A percentile compares a stretch with the other conserved stretches of the same genome.
Conservation (phyloP, 2,888 invertebrate species). For the Lasioglossum villosulum region DNA sequence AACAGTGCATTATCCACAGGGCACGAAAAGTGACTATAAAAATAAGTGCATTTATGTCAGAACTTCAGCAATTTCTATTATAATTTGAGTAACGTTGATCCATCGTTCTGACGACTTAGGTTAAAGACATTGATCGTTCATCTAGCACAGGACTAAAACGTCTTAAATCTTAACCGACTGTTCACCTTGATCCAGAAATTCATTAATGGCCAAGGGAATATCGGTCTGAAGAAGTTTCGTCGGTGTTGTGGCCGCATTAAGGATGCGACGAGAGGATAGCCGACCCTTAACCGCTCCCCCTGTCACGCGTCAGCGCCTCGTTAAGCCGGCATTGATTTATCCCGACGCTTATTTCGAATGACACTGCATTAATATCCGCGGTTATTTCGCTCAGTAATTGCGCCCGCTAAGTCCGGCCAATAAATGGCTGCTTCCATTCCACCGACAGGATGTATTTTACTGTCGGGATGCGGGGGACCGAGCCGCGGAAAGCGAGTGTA, state of each 20-base stretch:
- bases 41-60: too few species aligned
- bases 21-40: too few species aligned
- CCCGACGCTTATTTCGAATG: conserved; percentile 40
- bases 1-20: too few species aligned
- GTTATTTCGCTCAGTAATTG: conserved; percentile 43
- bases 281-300: conserved; percentile 22
- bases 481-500: not conserved
- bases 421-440: conserved; percentile 26
- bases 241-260: conserved; percentile 52
- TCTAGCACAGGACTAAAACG: conserved; percentile 55
- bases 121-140: conserved; percentile 50
- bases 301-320: conserved; percentile 49
- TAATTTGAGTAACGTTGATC: too few species aligned
- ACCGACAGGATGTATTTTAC: conserved; percentile 34
- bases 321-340: conserved; percentile 56
- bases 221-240: conserved; percentile 28
- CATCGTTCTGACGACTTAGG: too few species aligned
- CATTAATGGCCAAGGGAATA: conserved; percentile 56
- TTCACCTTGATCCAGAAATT: conserved; percentile 69
- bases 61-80: too few species aligned
- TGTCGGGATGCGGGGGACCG: not conserved
- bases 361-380: conserved; percentile 52
- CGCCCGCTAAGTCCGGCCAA: conserved; percentile 9
- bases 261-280: conserved; percentile 6
- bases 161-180: conserved; percentile 42